Percentiles rank a stretch among this genome's conserved stretches.
Evolutionary conservation across 2,113 vertebrate species (phyloP).

Genomic region (Silurus glanis): DNA sequence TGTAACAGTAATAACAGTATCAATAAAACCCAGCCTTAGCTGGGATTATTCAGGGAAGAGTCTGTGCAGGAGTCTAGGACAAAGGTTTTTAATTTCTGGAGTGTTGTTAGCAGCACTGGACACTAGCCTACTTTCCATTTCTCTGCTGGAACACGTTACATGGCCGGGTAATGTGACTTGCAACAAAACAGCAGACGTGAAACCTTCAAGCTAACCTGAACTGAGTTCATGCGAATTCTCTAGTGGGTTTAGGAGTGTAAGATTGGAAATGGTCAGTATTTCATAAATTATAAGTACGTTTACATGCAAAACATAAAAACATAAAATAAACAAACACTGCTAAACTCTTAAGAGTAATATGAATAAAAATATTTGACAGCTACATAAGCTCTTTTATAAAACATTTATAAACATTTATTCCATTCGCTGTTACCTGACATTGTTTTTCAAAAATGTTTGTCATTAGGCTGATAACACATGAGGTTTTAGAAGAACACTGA

Average conservation of each 20-base stretch:
- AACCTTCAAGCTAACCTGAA: neutral
- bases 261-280: neutral
- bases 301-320: neutral
- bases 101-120: constrained; percentile 1
- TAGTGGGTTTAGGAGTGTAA: neutral
- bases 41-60: neutral
- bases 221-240: neutral
- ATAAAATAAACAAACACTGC: neutral
- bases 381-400: neutral
- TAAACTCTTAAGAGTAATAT: neutral
- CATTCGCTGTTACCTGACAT: neutral
- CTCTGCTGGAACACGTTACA: neutral
- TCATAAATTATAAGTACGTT: neutral
- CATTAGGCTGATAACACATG: neutral
- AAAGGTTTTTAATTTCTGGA: neutral
- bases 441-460: neutral
- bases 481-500: neutral
- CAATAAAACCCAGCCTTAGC: neutral
- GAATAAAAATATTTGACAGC: too few relatives aligned
- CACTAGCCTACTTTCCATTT: constrained; percentile 25
- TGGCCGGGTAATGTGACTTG: neutral
- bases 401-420: neutral
- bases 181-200: constrained; percentile 9
- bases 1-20: neutral
- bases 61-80: neutral